These are phyloP conservation scores for Sternarchorhynchus goeldii DNA, from an alignment of 2,797 vertebrate genomes.

Conservation along the genomic window DNA sequence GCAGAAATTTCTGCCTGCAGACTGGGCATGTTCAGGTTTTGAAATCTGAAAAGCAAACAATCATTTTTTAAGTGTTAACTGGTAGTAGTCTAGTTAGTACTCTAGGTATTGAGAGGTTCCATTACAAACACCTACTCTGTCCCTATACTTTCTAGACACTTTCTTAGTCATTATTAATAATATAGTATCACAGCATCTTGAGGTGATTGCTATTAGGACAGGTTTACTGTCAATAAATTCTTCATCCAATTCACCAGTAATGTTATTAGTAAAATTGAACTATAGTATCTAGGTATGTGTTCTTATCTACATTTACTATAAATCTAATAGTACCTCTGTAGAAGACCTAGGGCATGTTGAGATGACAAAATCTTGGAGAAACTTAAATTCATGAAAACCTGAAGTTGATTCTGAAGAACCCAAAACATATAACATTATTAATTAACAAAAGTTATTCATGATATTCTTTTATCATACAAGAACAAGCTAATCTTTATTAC, in stretches of 20 bases:
- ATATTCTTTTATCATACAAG: neutral
- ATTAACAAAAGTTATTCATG: neutral
- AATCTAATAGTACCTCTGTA: constrained; percentile 72
- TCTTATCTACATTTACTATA: too few relatives aligned
- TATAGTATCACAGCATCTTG: neutral
- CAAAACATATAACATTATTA: neutral
- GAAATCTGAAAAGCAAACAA: constrained; percentile 66
- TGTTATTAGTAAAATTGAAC: too few relatives aligned
- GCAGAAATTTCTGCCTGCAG: constrained; percentile 70
- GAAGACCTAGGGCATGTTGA: constrained; percentile 74
- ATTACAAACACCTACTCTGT: too few relatives aligned
- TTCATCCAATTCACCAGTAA: too few relatives aligned
- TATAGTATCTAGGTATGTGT: too few relatives aligned
- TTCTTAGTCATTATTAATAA: constrained; percentile 6
- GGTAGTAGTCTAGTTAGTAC: too few relatives aligned
- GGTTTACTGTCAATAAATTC: too few relatives aligned
- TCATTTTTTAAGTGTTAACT: too few relatives aligned
- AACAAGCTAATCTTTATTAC: neutral
- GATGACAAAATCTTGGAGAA: constrained; percentile 78
- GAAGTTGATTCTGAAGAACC: constrained; percentile 73
- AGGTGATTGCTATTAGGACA: too few relatives aligned
- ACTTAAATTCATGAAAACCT: constrained; percentile 76
- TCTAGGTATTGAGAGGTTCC: too few relatives aligned
- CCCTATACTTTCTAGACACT: too few relatives aligned
- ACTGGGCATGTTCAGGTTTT: constrained; percentile 78